Evolutionary conservation across 1,140 invertebrate species (phyloP), one percentile per base, ranked within the genome.

Genomic region (Micrasema minimum): DNA sequence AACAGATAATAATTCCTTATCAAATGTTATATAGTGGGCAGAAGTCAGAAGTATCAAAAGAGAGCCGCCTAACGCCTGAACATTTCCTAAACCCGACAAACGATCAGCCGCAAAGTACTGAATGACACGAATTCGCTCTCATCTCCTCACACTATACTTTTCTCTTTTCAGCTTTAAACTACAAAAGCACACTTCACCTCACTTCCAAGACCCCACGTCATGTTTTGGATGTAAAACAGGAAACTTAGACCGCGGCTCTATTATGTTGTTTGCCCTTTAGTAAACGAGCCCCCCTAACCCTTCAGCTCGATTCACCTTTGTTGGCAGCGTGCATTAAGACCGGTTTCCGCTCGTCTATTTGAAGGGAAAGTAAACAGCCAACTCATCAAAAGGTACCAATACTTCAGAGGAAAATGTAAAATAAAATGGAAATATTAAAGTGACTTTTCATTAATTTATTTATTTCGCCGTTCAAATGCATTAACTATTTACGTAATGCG

Each of bases 281-380:
- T 45, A 45, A 45, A 5, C 41, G 41, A 45, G 41, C 41, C 41
- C 41, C 41, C 14, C 41, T 45, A 45, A 45, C 41, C 41, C 41
- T 45, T 45, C 41, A 45, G 41, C 11, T 45, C 41, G 41, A 45
- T 45, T 45, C 41, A 45, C 41, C 41, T 45, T 45, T 45, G 41
- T 45, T 31, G 26, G 41, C 14, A 45, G 41, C 41, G 41, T 45
- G 41, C 41, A 16, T 45, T 16, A 11, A 16, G 41, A 45, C 41
- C 41, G 41, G 41, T 45, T 45, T 45, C 14, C 41, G 11, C 2
- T 45, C 2, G 11, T 45, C 3, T 12, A 45, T n/a, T 31, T 31
- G 26, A 31, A 31, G 7, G 26, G 7, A 2, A 31, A 31, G 26
- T 31, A 31, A 31, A 31, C 26, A 31, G 26, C 3, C 26, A 31